Percentiles rank a stretch among this genome's conserved stretches.
These are phyloP conservation scores for Clarias pachynema DNA, from an alignment of 2,797 vertebrate genomes.

Conservation along the genomic window DNA sequence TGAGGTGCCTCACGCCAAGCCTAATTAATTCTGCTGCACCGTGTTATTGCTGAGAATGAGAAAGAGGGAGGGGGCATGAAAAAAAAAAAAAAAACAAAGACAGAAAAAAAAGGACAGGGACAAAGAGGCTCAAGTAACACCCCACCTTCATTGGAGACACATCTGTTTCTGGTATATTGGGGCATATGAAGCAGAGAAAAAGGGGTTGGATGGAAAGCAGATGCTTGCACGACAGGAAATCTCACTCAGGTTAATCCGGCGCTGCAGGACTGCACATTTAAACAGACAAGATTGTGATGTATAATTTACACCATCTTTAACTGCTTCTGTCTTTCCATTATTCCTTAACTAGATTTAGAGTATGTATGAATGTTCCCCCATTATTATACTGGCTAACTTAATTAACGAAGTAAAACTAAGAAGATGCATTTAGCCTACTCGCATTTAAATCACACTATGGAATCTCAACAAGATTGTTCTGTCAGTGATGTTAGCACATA, in stretches of 20 bases:
- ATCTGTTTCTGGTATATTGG: conserved; percentile 42
- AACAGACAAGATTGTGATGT: background rate
- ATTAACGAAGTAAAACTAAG: background rate
- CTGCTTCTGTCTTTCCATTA: background rate
- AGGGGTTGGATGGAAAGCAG: conserved; percentile 26
- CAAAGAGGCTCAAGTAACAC: conserved; percentile 32
- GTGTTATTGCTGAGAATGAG: conserved; percentile 52
- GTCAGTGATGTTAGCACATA: background rate
- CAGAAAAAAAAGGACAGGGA: conserved; percentile 28
- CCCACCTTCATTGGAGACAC: conserved; percentile 38
- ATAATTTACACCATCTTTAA: background rate
- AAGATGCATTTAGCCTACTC: background rate
- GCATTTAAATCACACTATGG: background rate
- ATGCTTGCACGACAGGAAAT: conserved; percentile 45
- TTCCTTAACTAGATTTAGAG: background rate
- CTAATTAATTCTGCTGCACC: conserved; percentile 69
- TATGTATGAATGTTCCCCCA: background rate
- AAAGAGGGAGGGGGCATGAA: conserved; percentile 33
- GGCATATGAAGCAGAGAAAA: background rate
- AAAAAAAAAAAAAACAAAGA: conserved; percentile 23
- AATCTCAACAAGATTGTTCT: background rate
- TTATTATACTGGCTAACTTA: background rate
- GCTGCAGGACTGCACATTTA: conserved; percentile 24
- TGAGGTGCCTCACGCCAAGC: conserved; percentile 64
- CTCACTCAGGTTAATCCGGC: conserved; percentile 36